Conservation (phyloP, 2,797 vertebrate species). For the Anguilla obscura region DNA sequence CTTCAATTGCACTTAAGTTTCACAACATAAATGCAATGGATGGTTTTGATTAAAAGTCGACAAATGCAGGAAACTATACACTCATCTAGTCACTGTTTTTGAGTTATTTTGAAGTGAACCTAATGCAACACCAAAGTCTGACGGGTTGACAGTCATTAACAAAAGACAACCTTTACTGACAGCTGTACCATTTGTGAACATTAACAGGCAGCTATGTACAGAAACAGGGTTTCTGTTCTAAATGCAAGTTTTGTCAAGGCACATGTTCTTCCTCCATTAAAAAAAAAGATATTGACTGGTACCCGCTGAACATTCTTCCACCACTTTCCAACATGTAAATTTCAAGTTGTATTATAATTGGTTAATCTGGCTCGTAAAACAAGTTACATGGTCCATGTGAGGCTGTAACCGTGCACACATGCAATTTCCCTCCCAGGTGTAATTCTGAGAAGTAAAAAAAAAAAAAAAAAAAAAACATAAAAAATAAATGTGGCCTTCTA, state of each 20-base stretch:
- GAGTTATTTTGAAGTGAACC: constrained; percentile 47
- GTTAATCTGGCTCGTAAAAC: not conserved
- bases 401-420: not conserved
- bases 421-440: not conserved
- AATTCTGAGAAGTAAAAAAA: not conserved
- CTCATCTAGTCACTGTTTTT: constrained; percentile 48
- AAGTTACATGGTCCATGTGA: constrained; percentile 15
- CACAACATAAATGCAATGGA: constrained; percentile 62
- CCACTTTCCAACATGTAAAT: constrained; percentile 27
- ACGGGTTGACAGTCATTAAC: constrained; percentile 61
- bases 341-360: constrained; percentile 21
- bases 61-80: constrained; percentile 55
- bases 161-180: constrained; percentile 41
- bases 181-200: constrained; percentile 36
- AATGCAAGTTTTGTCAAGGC: constrained; percentile 53
- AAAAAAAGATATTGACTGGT: constrained; percentile 25
- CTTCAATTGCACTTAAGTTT: constrained; percentile 59
- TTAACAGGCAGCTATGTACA: constrained; percentile 51
- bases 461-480: not conserved
- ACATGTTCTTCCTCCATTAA: constrained; percentile 47
- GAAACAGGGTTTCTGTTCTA: constrained; percentile 39
- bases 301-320: constrained; percentile 19
- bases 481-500: constrained; percentile 17
- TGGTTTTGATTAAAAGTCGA: constrained; percentile 62
- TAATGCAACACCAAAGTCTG: constrained; percentile 38